Evolutionary conservation across 1,140 invertebrate genomes (phyloP).

Genomic region (Dinothrombium tinctorium): DNA sequence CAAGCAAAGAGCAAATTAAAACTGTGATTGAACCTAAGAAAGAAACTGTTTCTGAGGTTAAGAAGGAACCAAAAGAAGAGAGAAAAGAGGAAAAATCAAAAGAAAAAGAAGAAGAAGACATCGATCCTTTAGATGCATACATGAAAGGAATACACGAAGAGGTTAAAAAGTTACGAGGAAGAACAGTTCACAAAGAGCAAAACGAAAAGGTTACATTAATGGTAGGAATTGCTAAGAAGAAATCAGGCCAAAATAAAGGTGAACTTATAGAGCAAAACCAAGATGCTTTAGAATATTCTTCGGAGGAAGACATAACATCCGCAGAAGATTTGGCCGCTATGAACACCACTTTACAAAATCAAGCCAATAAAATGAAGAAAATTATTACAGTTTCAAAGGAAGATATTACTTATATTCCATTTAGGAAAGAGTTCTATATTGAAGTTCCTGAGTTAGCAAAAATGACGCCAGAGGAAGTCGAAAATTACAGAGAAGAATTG

Average conservation of each 20-base stretch:
- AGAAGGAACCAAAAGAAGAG: no score
- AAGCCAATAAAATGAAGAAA: slow-evolving; percentile 53
- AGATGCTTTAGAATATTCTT: slow-evolving; percentile 89
- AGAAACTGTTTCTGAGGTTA: background rate
- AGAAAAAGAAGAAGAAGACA: slow-evolving; percentile 27
- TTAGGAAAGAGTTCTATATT: slow-evolving; percentile 87
- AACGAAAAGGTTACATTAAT: slow-evolving; percentile 27
- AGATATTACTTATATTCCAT: slow-evolving; percentile 46
- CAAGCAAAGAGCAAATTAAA: background rate
- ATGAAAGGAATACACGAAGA: slow-evolving; percentile 73
- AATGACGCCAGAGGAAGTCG: slow-evolving; percentile 55
- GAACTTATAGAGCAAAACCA: slow-evolving; percentile 93
- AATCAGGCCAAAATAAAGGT: slow-evolving; percentile 49
- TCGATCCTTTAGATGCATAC: slow-evolving; percentile 88
- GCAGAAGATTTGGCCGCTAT: slow-evolving; percentile 71
- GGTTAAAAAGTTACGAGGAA: slow-evolving; percentile 37
- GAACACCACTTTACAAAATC: slow-evolving; percentile 60
- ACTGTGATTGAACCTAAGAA: background rate
- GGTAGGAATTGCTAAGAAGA: slow-evolving; percentile 68
- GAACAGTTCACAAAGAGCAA: slow-evolving; percentile 11
- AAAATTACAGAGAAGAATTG: slow-evolving; percentile 25
- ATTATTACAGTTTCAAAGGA: slow-evolving; percentile 43
- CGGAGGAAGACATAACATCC: slow-evolving; percentile 50
- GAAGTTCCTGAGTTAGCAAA: slow-evolving; percentile 70
- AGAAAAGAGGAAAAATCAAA: background rate